These are phyloP conservation scores for Dyspetes luteomarginatus DNA, from an alignment of 2,888 invertebrate genomes.

Conservation along the genomic window DNA sequence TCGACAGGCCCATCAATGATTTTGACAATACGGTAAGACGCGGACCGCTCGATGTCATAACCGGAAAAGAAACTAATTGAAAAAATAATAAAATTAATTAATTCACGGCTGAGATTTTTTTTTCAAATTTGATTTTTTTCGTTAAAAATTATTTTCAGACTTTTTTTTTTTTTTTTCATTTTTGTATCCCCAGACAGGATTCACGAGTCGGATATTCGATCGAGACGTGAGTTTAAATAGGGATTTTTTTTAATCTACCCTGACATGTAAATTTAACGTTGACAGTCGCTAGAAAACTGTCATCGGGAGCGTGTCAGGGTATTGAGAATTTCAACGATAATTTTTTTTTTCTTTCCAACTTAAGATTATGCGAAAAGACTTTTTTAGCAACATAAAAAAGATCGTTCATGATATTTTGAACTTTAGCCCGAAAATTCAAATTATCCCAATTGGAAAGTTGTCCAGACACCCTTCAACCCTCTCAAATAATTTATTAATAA, in stretches of 20 bases:
- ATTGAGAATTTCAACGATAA: neutral
- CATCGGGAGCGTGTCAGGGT: constrained; percentile 68
- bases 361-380: too few species aligned
- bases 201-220: constrained; percentile 56
- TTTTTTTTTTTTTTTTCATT: neutral
- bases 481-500: too few species aligned
- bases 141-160: neutral
- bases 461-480: too few species aligned
- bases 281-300: constrained; percentile 50
- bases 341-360: too few species aligned
- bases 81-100: too few species aligned
- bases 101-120: too few species aligned
- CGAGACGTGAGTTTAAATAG: constrained; percentile 69
- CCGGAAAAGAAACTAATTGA: constrained; percentile 79
- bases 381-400: too few species aligned
- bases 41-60: constrained; percentile 85
- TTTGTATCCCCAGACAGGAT: constrained; percentile 70
- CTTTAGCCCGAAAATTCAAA: too few species aligned
- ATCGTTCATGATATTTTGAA: too few species aligned
- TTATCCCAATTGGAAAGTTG: too few species aligned
- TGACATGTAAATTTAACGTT: constrained; percentile 59
- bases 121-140: constrained; percentile 41
- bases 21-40: constrained; percentile 86
- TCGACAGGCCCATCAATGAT: constrained; percentile 83
- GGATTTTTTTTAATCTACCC: constrained; percentile 64